Base-by-base conservation (phyloP, 2,888 invertebrate species). In the Trissolcus brochymenae region DNA sequence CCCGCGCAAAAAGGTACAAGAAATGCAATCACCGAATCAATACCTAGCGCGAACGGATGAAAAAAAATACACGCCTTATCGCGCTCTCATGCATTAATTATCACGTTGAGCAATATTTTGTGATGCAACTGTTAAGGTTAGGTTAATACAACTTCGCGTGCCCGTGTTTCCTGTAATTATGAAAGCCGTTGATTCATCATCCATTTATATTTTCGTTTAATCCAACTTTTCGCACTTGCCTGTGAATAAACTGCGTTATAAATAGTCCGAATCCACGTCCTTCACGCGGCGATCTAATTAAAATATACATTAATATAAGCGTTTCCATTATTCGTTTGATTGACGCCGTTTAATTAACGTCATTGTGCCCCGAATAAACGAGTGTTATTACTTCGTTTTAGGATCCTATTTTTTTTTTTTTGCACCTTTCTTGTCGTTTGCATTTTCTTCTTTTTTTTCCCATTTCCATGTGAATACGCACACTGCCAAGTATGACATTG, bases 401-500 rank as follows among this genome's bases (percentile, higher is more conserved):
- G 59, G 74, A 17, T 29, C 49, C 14, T n/a, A n/a, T n/a, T n/a
- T 29, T 64, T 54, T 9, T 40, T 29, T 64, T 55, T 9, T 55
- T 0, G 29, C 35, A n/a, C 40, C 35, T 16, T 57, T 14, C 25
- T 7, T 54, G 7, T 62, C 7, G 14, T 40, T 53, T 46, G 43
- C 41, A n/a, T 55, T 46, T 46, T 46, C 46, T 46, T 46, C 16
- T 16, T 46, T 6, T 46, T 16, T 16, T 46, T 14, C n/a, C n/a
- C 46, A 46, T 7, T 46, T 16, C 35, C 35, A 35, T 35, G 35
- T 35, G 35, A 11, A 35, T 35, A 35, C 11, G 35, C 46, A 14
- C 19, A 51, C 51, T 16, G 51, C 72, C 67, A 77, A 77, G 78
- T 78, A 74, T 79, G 79, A 81, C 78, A 82, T 80, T 81, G 79